Evolutionary conservation across 2,888 invertebrate species (phyloP).

Genomic region (Sepioteuthis lessoniana): DNA sequence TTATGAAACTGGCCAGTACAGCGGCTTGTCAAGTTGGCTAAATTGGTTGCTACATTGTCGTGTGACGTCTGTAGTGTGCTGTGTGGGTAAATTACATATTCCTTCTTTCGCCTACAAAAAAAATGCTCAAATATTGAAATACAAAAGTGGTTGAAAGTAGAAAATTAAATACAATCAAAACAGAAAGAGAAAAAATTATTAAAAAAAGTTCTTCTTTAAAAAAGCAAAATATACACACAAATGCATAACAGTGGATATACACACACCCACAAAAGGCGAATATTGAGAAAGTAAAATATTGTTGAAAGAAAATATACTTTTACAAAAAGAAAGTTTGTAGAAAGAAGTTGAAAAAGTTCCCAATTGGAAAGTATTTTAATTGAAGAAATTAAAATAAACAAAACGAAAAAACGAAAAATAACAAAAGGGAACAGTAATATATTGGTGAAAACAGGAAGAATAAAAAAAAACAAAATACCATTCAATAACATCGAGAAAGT

Average conservation of each 20-base stretch:
- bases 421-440: not conserved
- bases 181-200: not conserved
- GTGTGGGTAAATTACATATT: not conserved
- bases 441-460: not conserved
- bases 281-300: not conserved
- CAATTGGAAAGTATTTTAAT: not conserved
- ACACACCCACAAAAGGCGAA: not conserved
- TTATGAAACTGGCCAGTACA: not conserved
- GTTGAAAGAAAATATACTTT: not conserved
- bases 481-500: not conserved
- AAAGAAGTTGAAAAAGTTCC: not conserved
- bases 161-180: not conserved
- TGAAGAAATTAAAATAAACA: not conserved
- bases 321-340: not conserved
- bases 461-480: not conserved
- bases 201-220: not conserved
- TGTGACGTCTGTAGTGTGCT: conserved; percentile 33
- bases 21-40: conserved; percentile 2
- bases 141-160: not conserved
- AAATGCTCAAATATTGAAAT: not conserved
- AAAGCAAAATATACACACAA: not conserved
- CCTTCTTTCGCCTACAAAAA: not conserved
- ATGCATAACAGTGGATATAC: not conserved
- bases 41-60: conserved; percentile 23
- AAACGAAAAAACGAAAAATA: no score